Evolutionary conservation across 2,797 vertebrate species (phyloP).

Genomic region (Cygnus olor): DNA sequence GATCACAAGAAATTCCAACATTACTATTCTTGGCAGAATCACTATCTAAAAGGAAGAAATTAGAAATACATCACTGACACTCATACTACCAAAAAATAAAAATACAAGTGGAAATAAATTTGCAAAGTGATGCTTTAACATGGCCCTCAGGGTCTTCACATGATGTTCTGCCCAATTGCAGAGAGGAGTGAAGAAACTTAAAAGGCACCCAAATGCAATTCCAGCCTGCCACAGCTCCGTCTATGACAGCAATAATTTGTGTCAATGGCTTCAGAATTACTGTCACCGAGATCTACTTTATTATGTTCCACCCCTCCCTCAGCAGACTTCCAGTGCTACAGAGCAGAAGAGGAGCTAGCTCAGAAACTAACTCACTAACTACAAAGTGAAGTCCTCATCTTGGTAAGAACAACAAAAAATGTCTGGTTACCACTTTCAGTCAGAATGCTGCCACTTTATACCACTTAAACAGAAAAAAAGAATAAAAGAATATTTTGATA

Average conservation of each 20-base stretch:
- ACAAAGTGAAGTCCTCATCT: not conserved
- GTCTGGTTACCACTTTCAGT: not conserved
- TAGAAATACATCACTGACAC: not conserved
- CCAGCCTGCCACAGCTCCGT: not conserved
- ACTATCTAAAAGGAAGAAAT: not conserved
- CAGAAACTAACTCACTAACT: not conserved
- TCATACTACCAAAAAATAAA: not conserved
- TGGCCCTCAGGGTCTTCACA: not conserved
- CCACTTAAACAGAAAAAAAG: not conserved
- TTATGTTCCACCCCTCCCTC: not conserved
- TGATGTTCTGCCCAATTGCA: not conserved
- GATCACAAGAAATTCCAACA: not conserved
- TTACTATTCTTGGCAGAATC: conserved; percentile 9
- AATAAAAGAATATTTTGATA: not conserved
- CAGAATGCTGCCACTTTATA: not conserved
- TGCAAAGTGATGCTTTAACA: conserved; percentile 11
- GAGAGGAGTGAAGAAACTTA: not conserved
- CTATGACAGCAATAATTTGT: conserved; percentile 11
- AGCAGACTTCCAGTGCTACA: not conserved
- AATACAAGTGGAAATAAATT: not conserved
- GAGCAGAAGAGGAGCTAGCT: not conserved
- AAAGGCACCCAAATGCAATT: conserved; percentile 20
- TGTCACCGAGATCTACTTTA: not conserved
- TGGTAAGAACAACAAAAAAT: not conserved
- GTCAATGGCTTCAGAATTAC: conserved; percentile 24